Evolutionary conservation across 1,140 invertebrate species (phyloP).

Genomic region (Tetramorium alpestre): DNA sequence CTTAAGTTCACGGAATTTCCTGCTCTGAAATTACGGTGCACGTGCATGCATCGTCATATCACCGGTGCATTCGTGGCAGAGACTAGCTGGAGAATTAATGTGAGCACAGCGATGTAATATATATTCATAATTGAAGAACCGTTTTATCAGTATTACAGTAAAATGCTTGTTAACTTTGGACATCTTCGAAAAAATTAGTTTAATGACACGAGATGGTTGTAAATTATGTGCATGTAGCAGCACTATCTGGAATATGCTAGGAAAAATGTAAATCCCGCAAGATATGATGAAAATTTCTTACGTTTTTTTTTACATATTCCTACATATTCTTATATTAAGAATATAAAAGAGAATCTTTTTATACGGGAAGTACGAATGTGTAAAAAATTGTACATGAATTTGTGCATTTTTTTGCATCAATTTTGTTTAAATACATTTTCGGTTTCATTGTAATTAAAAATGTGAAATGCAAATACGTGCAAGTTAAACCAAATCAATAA

Average conservation of each 20-base stretch:
- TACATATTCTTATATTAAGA: background rate
- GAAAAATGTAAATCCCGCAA: background rate
- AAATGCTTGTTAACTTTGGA: background rate
- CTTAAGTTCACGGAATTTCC: slow-evolving; percentile 43
- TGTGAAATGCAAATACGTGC: background rate
- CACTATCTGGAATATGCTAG: background rate
- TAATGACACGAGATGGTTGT: background rate
- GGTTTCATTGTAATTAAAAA: background rate
- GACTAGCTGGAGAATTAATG: slow-evolving; percentile 42
- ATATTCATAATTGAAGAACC: slow-evolving; percentile 36
- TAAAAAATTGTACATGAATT: background rate
- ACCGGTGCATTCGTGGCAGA: slow-evolving; percentile 49
- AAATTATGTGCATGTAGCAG: background rate
- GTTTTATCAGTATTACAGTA: slow-evolving; percentile 1
- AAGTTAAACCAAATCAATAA: slow-evolving; percentile 36
- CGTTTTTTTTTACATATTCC: background rate
- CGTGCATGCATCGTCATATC: slow-evolving; percentile 43
- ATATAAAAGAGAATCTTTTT: background rate
- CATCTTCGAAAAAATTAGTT: background rate
- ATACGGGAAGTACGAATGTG: background rate
- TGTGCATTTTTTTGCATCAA: background rate
- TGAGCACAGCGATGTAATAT: slow-evolving; percentile 21
- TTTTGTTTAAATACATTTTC: background rate
- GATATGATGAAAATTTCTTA: background rate
- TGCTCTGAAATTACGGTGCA: slow-evolving; percentile 25